Conservation (phyloP, 2,113 vertebrate genomes). For the Hippocampus zosterae region DNA sequence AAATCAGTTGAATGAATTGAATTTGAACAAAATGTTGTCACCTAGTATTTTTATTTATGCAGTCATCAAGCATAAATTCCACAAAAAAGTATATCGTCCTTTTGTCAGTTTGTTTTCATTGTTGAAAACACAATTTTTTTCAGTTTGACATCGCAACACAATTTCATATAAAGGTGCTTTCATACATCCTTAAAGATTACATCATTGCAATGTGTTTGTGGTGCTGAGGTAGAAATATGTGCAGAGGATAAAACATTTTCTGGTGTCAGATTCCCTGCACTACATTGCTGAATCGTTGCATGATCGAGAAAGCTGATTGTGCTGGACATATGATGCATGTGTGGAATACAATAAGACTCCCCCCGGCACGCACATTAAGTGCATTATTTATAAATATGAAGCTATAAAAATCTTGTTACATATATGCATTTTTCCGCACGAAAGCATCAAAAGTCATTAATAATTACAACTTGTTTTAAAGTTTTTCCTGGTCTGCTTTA, state of each 20-base stretch:
- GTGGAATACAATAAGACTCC: conserved; percentile 31
- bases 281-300: conserved; percentile 2
- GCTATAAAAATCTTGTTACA: conserved; percentile 37
- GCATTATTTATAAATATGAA: conserved; percentile 45
- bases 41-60: background rate
- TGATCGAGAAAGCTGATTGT: conserved; percentile 17
- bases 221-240: background rate
- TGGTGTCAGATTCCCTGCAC: background rate
- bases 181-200: background rate
- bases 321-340: conserved; percentile 13
- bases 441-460: background rate
- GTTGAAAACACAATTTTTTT: background rate
- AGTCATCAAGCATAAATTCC: background rate
- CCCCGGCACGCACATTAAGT: conserved; percentile 29
- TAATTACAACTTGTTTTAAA: background rate
- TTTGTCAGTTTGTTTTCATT: background rate
- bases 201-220: background rate
- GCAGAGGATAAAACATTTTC: conserved; percentile 8
- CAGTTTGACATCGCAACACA: background rate
- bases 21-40: background rate
- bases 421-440: conserved; percentile 13
- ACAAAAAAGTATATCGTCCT: background rate
- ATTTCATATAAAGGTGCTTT: background rate
- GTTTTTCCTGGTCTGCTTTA: background rate
- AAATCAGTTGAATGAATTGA: too few relatives aligned